Evolutionary conservation across 1,140 invertebrate genomes (phyloP).

Genomic region (Charaxes varanes): DNA sequence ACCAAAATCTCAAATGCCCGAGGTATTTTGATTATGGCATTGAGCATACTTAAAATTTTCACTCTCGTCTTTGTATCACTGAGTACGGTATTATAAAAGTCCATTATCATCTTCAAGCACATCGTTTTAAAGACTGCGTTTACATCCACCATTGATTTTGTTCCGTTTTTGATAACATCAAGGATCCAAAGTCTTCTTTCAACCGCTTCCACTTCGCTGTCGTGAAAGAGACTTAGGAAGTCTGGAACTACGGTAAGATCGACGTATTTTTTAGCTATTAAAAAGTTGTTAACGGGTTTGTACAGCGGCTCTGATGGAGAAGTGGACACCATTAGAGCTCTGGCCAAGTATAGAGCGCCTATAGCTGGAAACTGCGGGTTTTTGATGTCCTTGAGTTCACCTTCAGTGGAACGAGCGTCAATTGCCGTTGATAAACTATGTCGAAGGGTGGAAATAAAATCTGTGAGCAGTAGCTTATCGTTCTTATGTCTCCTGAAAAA

Average conservation of each 20-base stretch:
- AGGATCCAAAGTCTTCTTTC: constrained; percentile 81
- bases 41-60: constrained; percentile 77
- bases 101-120: constrained; percentile 75
- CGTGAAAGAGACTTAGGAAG: constrained; percentile 83
- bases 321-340: constrained; percentile 77
- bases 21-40: constrained; percentile 75
- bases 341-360: constrained; percentile 81
- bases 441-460: constrained; percentile 59
- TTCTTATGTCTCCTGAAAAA: constrained; percentile 69
- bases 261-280: constrained; percentile 80
- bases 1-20: constrained; percentile 77
- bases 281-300: constrained; percentile 79
- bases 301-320: constrained; percentile 82
- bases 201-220: constrained; percentile 77
- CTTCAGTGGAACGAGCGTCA: constrained; percentile 17
- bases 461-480: constrained; percentile 65
- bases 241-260: constrained; percentile 85
- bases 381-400: constrained; percentile 32
- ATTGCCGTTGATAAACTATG: constrained; percentile 56
- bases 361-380: constrained; percentile 78
- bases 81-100: constrained; percentile 68
- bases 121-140: constrained; percentile 70
- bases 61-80: constrained; percentile 74
- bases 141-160: constrained; percentile 70
- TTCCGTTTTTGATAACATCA: constrained; percentile 79